phyloP scores from a whole-genome alignment of 2,797 vertebrate genomes.

The Cossypha caffra region DNA sequence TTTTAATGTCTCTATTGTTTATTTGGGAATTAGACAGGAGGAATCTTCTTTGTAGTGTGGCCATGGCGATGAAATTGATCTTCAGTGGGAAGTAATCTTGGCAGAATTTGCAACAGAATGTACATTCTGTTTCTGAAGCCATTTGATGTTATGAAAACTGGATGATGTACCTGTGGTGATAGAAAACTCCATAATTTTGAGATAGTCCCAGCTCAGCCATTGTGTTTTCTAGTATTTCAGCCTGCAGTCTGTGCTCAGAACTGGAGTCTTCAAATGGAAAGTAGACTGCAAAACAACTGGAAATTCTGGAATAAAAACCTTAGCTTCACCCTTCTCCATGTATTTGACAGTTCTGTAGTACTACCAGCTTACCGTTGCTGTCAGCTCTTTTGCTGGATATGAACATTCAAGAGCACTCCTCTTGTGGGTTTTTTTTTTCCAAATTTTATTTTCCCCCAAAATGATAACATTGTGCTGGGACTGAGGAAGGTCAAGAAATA shows the following conservation, averaged over 20 bases:
- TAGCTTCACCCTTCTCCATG: neutral
- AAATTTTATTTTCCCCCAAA: neutral
- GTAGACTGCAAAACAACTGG: neutral
- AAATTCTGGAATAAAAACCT: neutral
- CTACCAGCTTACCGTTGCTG: neutral
- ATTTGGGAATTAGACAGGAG: neutral
- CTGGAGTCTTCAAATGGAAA: neutral
- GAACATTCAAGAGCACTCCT: neutral
- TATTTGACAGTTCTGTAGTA: neutral
- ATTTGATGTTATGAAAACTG: neutral
- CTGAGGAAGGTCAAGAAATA: neutral
- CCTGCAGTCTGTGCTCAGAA: neutral
- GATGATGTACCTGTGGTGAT: neutral
- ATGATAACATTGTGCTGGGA: fast-evolving
- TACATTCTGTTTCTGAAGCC: neutral
- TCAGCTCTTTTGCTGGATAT: neutral
- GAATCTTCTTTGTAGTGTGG: neutral
- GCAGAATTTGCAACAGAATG: conserved; percentile 1
- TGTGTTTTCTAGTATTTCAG: neutral
- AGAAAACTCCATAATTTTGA: neutral
- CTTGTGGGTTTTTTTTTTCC: neutral
- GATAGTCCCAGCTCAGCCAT: neutral
- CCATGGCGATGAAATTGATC: neutral
- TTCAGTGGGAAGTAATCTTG: neutral
- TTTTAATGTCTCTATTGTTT: neutral